A percentile compares a stretch with the other conserved stretches of the same genome.
Conservation (phyloP, 2,888 invertebrate genomes). For the Melanostoma scalare region DNA sequence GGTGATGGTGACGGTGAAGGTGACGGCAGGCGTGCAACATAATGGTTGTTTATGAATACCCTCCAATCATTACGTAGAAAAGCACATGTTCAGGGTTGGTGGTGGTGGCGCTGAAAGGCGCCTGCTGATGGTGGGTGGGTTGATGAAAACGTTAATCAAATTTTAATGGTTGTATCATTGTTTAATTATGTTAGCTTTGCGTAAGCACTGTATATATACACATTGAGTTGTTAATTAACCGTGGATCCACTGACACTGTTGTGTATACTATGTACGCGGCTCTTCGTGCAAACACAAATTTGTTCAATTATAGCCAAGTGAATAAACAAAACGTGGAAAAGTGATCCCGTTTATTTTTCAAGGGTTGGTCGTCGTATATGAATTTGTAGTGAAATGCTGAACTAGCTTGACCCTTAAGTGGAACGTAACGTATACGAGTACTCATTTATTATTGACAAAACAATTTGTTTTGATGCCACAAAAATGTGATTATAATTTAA, state of each 20-base stretch:
- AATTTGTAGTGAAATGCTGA: no score
- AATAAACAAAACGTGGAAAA: constrained; percentile 6
- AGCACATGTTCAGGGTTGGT: constrained; percentile 30
- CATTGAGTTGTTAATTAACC: constrained; percentile 70
- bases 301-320: constrained; percentile 34
- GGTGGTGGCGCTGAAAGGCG: not conserved
- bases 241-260: constrained; percentile 36
- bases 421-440: no score
- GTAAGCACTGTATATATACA: constrained; percentile 51
- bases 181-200: constrained; percentile 68
- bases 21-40: constrained; percentile 9
- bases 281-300: constrained; percentile 30
- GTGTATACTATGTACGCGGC: not conserved
- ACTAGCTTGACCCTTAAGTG: no score
- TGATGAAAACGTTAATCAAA: constrained; percentile 65
- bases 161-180: constrained; percentile 71
- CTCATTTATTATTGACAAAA: no score
- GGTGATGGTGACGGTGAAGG: not conserved
- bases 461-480: no score
- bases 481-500: no score
- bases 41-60: constrained; percentile 50
- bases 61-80: constrained; percentile 42
- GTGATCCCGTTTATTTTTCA: not conserved
- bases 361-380: no score
- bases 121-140: not conserved